Evolutionary conservation across 2,113 vertebrate genomes (phyloP).

Genomic region (Anseranas semipalmata): DNA sequence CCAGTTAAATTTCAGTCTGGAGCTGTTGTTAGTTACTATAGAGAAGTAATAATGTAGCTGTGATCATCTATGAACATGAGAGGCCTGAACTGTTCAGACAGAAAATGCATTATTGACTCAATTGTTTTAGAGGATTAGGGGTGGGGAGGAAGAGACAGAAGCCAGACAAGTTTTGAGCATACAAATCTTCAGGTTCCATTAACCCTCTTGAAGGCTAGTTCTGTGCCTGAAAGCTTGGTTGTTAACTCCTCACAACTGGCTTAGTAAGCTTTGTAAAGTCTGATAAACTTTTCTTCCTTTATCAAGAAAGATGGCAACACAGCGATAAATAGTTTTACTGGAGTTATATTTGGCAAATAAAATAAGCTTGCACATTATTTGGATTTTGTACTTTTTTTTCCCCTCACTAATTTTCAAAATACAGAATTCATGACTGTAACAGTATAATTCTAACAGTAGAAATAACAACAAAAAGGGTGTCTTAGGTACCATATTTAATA

Average conservation of each 20-base stretch:
- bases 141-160: neutral
- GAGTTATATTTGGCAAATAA: neutral
- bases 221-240: neutral
- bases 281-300: neutral
- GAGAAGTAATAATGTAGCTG: neutral
- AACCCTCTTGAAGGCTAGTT: neutral
- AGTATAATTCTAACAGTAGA: neutral
- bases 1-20: neutral
- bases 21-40: neutral
- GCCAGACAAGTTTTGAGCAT: neutral
- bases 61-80: neutral
- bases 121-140: neutral
- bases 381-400: neutral
- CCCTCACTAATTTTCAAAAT: neutral
- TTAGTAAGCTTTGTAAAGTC: neutral
- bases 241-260: neutral
- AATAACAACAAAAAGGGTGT: neutral
- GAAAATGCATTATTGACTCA: neutral
- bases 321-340: neutral
- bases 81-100: neutral
- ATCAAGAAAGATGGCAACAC: neutral
- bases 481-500: neutral
- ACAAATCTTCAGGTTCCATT: neutral
- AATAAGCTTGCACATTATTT: neutral
- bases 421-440: neutral